These are phyloP conservation scores for Parthenolecanium corni DNA, from an alignment of 2,888 invertebrate species.

Conservation along the genomic window DNA sequence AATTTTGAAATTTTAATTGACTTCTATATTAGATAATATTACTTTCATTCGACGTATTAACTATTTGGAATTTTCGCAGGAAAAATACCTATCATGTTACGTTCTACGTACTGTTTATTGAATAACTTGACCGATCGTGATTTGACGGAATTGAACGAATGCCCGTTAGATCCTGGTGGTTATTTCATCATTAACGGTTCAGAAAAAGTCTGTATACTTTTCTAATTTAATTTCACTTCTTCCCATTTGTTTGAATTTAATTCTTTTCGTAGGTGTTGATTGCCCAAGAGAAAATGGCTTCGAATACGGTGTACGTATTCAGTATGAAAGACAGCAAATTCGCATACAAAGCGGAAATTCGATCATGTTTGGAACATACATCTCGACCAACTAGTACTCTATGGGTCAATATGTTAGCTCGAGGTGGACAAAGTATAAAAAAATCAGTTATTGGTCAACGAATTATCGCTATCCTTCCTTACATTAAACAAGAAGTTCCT, in stretches of 20 bases:
- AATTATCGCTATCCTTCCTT: constrained; percentile 94
- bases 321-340: constrained; percentile 99
- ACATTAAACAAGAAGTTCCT: constrained; percentile 98
- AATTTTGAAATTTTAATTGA: neutral
- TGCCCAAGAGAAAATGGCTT: constrained; percentile 99
- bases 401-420: constrained; percentile 99
- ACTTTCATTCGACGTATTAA: no score
- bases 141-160: constrained; percentile 97
- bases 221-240: neutral
- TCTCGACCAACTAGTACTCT: constrained; percentile 86
- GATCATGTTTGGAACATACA: constrained; percentile 82
- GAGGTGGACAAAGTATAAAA: constrained; percentile 92
- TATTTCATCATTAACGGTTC: constrained; percentile 99
- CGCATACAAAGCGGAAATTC: constrained; percentile 95
- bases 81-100: constrained; percentile 98
- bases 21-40: neutral
- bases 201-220: constrained; percentile 56
- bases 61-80: constrained; percentile 38
- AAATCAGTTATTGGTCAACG: constrained; percentile 98
- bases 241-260: neutral
- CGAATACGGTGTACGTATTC: constrained; percentile 99
- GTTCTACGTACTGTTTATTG: constrained; percentile 92
- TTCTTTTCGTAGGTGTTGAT: constrained; percentile 56
- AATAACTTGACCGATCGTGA: constrained; percentile 95
- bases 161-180: constrained; percentile 97